These are phyloP conservation scores for Lindbergichthys nudifrons DNA, from an alignment of 2,797 vertebrate species.

Conservation along the genomic window DNA sequence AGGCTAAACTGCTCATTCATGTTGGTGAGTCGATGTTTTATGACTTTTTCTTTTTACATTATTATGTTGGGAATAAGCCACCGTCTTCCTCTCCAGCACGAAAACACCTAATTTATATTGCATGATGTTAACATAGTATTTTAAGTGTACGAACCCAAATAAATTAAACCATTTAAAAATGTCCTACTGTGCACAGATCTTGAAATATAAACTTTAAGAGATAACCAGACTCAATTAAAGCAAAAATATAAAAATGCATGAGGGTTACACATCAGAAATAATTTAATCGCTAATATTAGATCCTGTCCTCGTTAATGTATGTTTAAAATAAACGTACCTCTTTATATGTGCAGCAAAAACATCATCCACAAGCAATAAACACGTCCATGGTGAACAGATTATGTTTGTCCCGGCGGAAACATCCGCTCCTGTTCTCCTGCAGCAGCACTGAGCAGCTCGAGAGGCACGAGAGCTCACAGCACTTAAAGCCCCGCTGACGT, in stretches of 20 bases:
- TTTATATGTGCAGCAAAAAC: conserved; percentile 5
- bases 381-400: conserved; percentile 47
- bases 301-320: not conserved
- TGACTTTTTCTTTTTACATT: not conserved
- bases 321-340: conserved; percentile 46
- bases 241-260: not conserved
- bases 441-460: conserved; percentile 44
- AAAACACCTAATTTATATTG: not conserved
- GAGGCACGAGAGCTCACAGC: conserved; percentile 37
- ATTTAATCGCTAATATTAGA: not conserved
- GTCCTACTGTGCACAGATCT: not conserved
- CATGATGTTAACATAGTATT: not conserved
- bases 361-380: conserved; percentile 47
- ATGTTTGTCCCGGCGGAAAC: not conserved
- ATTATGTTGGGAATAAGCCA: not conserved
- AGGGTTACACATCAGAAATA: not conserved
- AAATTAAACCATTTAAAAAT: not conserved
- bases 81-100: not conserved
- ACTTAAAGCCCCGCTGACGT: conserved; percentile 76
- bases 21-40: not conserved
- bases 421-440: conserved; percentile 16
- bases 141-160: not conserved
- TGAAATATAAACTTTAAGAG: not conserved
- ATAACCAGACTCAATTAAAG: too few relatives aligned
- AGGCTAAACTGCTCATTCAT: conserved; percentile 19